Conservation (phyloP, 2,113 vertebrate genomes). For the Malurus elegans region DNA sequence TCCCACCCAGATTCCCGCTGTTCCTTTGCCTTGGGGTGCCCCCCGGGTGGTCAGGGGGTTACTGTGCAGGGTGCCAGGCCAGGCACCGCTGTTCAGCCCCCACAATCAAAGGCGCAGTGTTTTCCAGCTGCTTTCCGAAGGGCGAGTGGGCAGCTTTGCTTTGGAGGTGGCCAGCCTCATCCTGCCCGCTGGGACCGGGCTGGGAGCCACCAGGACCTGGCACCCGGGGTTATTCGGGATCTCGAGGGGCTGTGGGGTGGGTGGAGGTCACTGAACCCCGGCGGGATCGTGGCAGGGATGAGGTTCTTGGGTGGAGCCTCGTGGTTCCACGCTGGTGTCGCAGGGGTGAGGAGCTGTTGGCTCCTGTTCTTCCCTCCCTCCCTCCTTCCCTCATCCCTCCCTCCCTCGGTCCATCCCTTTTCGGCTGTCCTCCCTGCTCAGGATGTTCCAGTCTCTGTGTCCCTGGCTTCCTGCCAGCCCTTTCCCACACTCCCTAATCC, state of each 20-base stretch:
- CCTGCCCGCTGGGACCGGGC: neutral
- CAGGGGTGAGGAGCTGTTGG: neutral
- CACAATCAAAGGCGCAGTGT: neutral
- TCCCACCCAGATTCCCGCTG: neutral
- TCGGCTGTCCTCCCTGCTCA: neutral
- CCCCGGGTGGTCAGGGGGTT: neutral
- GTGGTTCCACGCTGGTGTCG: rapidly evolving
- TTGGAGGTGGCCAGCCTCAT: neutral
- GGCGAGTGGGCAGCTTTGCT: neutral
- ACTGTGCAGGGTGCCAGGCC: neutral
- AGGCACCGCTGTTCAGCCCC: neutral
- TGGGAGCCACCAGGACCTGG: neutral
- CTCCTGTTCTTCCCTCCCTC: neutral
- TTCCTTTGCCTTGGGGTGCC: slow-evolving; percentile 32
- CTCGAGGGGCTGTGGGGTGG: neutral
- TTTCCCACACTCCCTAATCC: slow-evolving; percentile 51
- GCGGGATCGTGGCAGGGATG: neutral
- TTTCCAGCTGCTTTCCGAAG: neutral
- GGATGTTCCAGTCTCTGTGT: neutral
- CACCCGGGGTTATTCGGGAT: neutral
- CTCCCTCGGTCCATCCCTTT: neutral
- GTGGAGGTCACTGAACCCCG: neutral
- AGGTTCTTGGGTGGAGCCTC: rapidly evolving
- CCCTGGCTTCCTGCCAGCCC: slow-evolving; percentile 15
- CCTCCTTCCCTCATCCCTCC: neutral